Evolutionary conservation across 1,140 invertebrate genomes (phyloP).

Genomic region (Callitettix versicolor): DNA sequence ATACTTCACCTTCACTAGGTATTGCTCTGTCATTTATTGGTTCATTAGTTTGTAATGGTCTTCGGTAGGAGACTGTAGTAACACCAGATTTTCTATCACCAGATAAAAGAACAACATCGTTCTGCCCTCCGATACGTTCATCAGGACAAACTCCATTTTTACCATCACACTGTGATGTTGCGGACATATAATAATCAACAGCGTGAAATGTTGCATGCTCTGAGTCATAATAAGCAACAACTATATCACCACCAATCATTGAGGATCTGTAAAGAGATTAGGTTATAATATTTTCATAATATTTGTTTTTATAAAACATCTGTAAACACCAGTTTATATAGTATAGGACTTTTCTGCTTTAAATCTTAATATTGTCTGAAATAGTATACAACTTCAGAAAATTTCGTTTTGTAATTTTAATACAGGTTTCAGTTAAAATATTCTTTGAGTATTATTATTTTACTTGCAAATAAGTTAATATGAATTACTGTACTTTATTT

Average conservation of each 20-base stretch:
- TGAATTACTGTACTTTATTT: too few relatives aligned
- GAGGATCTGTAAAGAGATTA: conserved; percentile 25
- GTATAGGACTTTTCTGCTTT: too few relatives aligned
- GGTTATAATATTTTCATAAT: too few relatives aligned
- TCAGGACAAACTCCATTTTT: conserved; percentile 77
- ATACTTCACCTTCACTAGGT: conserved; percentile 50
- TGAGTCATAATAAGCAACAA: conserved; percentile 68
- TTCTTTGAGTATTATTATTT: too few relatives aligned
- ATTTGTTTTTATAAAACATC: too few relatives aligned
- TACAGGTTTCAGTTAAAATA: too few relatives aligned
- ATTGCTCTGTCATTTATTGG: conserved; percentile 56
- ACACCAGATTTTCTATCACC: conserved; percentile 67
- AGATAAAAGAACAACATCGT: conserved; percentile 62
- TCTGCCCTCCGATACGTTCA: conserved; percentile 62
- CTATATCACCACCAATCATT: conserved; percentile 69
- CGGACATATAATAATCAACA: conserved; percentile 76
- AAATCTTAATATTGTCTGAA: too few relatives aligned
- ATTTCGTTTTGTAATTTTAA: too few relatives aligned
- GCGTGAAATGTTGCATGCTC: conserved; percentile 57
- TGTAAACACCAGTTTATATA: too few relatives aligned
- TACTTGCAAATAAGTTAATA: too few relatives aligned
- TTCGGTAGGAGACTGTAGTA: conserved; percentile 66
- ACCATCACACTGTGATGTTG: conserved; percentile 71
- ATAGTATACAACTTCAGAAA: too few relatives aligned
- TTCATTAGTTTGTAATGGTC: conserved; percentile 65